Evolutionary conservation across 2,888 invertebrate species (phyloP).

Genomic region (Meteorus colon): DNA sequence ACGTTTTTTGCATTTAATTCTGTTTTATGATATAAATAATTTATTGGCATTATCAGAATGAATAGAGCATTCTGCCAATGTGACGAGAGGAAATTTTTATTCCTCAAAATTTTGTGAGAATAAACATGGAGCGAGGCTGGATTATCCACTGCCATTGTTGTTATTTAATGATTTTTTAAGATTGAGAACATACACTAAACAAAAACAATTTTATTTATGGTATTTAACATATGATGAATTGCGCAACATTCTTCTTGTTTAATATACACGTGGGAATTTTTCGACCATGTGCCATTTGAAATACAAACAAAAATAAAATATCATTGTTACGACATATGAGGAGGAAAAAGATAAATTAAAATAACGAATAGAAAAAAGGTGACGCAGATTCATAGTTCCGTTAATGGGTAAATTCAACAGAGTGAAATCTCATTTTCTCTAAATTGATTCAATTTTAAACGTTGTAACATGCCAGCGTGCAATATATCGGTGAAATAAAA

Average conservation of each 20-base stretch:
- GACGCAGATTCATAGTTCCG: neutral
- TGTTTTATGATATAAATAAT: constrained; percentile 15
- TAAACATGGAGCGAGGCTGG: constrained; percentile 46
- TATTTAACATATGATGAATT: constrained; percentile 49
- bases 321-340: neutral
- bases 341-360: neutral
- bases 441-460: constrained; percentile 38
- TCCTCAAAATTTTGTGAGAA: constrained; percentile 6
- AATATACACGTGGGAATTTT: neutral
- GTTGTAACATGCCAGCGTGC: constrained; percentile 27
- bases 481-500: constrained; percentile 20
- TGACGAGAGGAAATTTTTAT: constrained; percentile 15
- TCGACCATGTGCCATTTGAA: neutral
- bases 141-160: constrained; percentile 68
- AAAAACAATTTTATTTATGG: constrained; percentile 56
- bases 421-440: no score
- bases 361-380: constrained; percentile 29
- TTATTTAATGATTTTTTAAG: constrained; percentile 56
- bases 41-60: constrained; percentile 20
- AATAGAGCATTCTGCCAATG: constrained; percentile 4
- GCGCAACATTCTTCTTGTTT: constrained; percentile 19
- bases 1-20: constrained; percentile 1
- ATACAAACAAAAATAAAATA: neutral
- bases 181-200: constrained; percentile 42
- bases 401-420: constrained; percentile 3